Percentiles rank a stretch among this genome's conserved stretches.
These are phyloP conservation scores for Dicrostonyx torquatus DNA, from an alignment of 2,797 vertebrate species.

Conservation along the genomic window DNA sequence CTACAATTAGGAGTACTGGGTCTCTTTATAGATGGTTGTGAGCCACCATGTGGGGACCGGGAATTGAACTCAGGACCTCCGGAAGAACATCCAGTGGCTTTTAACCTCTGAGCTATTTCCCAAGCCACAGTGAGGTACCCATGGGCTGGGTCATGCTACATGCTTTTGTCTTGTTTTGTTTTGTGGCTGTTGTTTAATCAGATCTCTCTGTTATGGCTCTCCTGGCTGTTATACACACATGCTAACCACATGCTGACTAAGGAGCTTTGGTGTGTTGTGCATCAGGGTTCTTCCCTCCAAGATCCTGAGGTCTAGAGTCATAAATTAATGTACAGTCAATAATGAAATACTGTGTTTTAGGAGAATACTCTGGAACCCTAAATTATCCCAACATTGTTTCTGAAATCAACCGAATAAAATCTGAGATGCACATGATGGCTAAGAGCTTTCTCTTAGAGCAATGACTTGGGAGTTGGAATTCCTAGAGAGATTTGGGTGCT, in stretches of 20 bases:
- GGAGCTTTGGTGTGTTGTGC: neutral
- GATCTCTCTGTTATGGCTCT: neutral
- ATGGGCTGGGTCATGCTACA: neutral
- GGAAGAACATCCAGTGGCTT: no score
- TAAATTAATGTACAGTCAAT: neutral
- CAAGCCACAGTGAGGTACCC: neutral
- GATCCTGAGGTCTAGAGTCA: neutral
- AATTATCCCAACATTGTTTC: neutral
- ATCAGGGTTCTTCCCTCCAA: neutral
- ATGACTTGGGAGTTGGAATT: neutral
- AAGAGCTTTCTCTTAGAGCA: neutral
- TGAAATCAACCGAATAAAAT: conserved; percentile 15
- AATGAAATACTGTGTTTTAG: neutral
- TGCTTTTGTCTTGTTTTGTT: neutral
- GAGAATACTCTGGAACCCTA: neutral
- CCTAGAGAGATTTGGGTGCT: neutral
- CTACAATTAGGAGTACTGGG: neutral
- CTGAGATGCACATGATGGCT: neutral
- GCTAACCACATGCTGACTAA: neutral
- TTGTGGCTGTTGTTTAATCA: neutral
- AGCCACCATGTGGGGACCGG: no score
- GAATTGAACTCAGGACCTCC: no score
- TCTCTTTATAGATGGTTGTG: no score
- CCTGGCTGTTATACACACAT: neutral
- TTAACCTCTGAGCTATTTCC: no score